Evolutionary conservation across 2,888 invertebrate genomes (phyloP).

Genomic region (Masnerella sp.): DNA sequence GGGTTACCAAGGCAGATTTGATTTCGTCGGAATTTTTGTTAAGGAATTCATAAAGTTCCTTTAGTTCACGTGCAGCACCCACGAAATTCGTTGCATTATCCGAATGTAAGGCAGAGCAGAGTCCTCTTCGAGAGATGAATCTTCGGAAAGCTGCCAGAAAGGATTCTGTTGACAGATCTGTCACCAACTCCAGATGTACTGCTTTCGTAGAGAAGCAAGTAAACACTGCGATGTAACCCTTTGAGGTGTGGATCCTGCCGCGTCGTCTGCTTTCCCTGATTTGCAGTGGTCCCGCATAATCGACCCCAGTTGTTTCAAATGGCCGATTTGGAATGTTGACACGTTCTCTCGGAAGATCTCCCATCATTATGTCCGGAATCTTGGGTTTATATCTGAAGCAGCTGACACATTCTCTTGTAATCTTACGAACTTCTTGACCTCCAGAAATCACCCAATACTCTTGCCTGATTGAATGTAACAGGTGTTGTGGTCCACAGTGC

Average conservation of each 20-base stretch:
- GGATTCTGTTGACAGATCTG: conserved; percentile 21
- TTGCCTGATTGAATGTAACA: conserved; percentile 3
- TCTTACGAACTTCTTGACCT: too few species aligned
- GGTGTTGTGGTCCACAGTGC: conserved; percentile 22
- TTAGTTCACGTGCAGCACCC: conserved; percentile 64
- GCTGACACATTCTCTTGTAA: too few species aligned
- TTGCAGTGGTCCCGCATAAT: conserved; percentile 55
- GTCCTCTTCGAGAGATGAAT: conserved; percentile 57
- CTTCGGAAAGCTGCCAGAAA: not conserved
- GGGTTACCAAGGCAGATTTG: not conserved
- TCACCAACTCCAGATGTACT: conserved; percentile 59
- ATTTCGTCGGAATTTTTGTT: not conserved
- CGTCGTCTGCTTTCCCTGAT: conserved; percentile 34
- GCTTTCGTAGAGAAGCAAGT: conserved; percentile 59
- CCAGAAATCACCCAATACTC: too few species aligned
- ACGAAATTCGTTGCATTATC: conserved; percentile 69
- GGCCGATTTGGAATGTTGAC: not conserved
- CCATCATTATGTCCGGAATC: not conserved
- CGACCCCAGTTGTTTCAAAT: conserved; percentile 12
- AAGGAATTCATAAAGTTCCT: conserved; percentile 33
- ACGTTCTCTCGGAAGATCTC: not conserved
- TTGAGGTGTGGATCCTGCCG: conserved; percentile 18
- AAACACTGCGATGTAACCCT: conserved; percentile 61
- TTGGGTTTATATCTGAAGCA: not conserved
- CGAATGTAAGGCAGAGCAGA: conserved; percentile 61